Conservation (phyloP, 2,888 invertebrate species). For the Andrena haemorrhoa region DNA sequence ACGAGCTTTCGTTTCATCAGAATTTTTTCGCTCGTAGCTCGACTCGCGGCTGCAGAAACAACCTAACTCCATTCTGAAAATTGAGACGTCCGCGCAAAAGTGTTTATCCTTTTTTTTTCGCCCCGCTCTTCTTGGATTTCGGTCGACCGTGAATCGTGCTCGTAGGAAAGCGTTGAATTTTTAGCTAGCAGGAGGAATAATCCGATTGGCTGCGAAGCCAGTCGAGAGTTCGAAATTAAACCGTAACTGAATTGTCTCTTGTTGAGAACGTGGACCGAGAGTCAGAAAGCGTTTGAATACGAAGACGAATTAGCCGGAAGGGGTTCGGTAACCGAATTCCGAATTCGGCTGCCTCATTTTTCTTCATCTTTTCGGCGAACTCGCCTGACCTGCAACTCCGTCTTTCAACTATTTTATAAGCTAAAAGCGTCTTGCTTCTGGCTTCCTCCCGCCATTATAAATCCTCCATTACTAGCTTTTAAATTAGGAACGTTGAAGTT, state of each 20-base stretch:
- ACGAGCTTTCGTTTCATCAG: constrained; percentile 17
- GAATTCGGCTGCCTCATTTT: constrained; percentile 21
- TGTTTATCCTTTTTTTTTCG: not conserved
- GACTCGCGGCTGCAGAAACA: constrained; percentile 18
- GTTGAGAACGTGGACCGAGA: constrained; percentile 30
- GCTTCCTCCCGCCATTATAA: too few relatives aligned
- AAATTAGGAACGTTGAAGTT: too few relatives aligned
- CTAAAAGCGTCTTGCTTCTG: not conserved
- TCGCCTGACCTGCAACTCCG: not conserved
- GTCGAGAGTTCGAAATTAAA: constrained; percentile 52
- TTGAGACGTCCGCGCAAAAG: constrained; percentile 21
- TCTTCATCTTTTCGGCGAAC: not conserved
- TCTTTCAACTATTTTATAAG: not conserved
- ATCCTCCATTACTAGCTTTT: too few relatives aligned
- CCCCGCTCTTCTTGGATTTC: constrained; percentile 9
- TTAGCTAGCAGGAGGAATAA: constrained; percentile 40
- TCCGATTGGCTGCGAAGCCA: constrained; percentile 48
- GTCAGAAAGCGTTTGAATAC: constrained; percentile 38
- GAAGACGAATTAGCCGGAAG: constrained; percentile 32
- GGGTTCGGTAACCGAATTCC: constrained; percentile 11
- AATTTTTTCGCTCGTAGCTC: not conserved
- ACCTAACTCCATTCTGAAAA: constrained; percentile 30
- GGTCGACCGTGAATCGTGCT: constrained; percentile 13
- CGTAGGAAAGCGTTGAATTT: constrained; percentile 35
- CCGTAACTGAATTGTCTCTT: constrained; percentile 41